phyloP scores from a whole-genome alignment of 2,888 invertebrate species.

The Drosophila maculinotata region DNA sequence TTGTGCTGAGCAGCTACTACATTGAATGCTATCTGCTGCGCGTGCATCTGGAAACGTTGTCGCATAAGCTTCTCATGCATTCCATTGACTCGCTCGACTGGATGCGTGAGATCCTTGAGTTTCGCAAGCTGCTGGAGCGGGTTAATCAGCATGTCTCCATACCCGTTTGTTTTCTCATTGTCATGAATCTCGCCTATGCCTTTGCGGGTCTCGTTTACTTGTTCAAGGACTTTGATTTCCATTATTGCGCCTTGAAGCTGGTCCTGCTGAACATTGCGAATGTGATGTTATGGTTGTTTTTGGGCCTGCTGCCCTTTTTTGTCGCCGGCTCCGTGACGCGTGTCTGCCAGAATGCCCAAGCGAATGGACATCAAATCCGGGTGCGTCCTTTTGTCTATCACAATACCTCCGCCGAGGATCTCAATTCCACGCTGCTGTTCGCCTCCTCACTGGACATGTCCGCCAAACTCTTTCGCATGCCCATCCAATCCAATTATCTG shows the following conservation, averaged over 20 bases:
- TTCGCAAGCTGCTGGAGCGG: conserved; percentile 91
- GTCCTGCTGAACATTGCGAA: conserved; percentile 90
- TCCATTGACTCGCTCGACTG: conserved; percentile 90
- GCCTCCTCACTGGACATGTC: conserved; percentile 90
- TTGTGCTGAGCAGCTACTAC: conserved; percentile 92
- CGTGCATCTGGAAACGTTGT: conserved; percentile 90
- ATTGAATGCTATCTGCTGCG: conserved; percentile 92
- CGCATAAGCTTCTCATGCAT: conserved; percentile 90
- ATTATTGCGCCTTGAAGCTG: conserved; percentile 86
- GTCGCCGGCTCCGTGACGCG: conserved; percentile 91
- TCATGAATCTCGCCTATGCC: conserved; percentile 91
- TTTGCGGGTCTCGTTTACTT: conserved; percentile 89
- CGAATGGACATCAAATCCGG: conserved; percentile 91
- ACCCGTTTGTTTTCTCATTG: conserved; percentile 91
- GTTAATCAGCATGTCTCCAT: conserved; percentile 91
- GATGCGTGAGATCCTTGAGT: conserved; percentile 93
- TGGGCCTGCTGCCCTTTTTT: conserved; percentile 83
- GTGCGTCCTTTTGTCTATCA: conserved; percentile 93
- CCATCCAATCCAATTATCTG: conserved; percentile 89
- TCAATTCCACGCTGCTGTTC: conserved; percentile 91
- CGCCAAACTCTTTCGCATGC: conserved; percentile 90
- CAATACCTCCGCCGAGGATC: conserved; percentile 90
- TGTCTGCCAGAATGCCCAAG: conserved; percentile 90
- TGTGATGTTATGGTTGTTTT: conserved; percentile 80
- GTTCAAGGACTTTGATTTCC: conserved; percentile 87